Evolutionary conservation across 2,888 invertebrate species (phyloP).

Genomic region (Drosophila pegasa): DNA sequence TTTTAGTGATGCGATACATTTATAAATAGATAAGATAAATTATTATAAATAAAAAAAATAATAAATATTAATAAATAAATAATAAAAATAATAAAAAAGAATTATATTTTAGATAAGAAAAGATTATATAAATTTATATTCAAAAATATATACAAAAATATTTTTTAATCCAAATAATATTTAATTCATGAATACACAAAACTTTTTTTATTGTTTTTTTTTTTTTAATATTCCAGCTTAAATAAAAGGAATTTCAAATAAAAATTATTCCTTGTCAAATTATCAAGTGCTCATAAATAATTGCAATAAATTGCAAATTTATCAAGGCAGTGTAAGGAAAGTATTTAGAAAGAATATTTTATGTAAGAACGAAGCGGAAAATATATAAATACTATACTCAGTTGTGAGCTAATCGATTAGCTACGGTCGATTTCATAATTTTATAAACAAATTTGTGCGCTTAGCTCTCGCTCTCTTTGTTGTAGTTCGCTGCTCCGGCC

Average conservation of each 20-base stretch:
- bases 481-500: conserved; percentile 15
- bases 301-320: conserved; percentile 51
- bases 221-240: neutral
- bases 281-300: conserved; percentile 43
- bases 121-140: neutral
- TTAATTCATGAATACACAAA: too few relatives aligned
- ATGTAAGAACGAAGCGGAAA: conserved; percentile 22
- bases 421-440: conserved; percentile 70
- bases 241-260: too few relatives aligned
- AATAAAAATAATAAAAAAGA: too few relatives aligned
- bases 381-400: conserved; percentile 33
- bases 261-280: too few relatives aligned
- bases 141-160: neutral
- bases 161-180: neutral
- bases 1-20: too few relatives aligned
- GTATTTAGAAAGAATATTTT: neutral
- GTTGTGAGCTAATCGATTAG: conserved; percentile 60
- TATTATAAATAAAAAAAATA: too few relatives aligned
- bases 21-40: too few relatives aligned
- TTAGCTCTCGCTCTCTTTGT: conserved; percentile 16
- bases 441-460: conserved; percentile 62
- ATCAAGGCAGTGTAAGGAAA: neutral
- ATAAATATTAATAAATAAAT: too few relatives aligned
- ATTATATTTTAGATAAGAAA: neutral
- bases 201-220: neutral